Conservation (phyloP, 2,888 invertebrate species). For the Marronus borbonicus region DNA sequence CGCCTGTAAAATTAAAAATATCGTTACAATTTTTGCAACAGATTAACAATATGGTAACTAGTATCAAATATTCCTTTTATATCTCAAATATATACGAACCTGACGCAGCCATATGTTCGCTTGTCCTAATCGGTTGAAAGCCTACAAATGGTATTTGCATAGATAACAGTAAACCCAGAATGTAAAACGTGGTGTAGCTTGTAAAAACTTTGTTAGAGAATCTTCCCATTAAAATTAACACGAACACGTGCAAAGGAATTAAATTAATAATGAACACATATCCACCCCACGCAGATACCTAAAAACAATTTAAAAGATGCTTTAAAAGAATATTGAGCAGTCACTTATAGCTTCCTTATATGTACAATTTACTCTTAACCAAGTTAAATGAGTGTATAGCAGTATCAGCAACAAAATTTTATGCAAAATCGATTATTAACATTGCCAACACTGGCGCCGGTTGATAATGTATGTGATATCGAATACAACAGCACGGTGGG, state of each 20-base stretch:
- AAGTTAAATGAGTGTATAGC: background rate
- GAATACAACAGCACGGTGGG: no score
- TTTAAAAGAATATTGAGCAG: background rate
- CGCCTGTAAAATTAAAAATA: constrained; percentile 76
- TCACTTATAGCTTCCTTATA: background rate
- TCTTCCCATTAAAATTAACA: constrained; percentile 93
- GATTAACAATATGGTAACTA: no score
- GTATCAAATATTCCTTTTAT: constrained; percentile 13
- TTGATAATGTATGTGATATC: no score
- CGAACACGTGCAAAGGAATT: constrained; percentile 98
- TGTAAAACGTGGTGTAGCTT: constrained; percentile 97
- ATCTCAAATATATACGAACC: constrained; percentile 71
- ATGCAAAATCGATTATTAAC: no score
- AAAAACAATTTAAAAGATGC: constrained; percentile 55
- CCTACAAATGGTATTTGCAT: constrained; percentile 99
- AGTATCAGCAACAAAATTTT: background rate
- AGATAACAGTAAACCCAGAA: constrained; percentile 93
- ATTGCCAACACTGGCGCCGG: no score
- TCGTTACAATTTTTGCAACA: background rate
- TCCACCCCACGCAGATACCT: constrained; percentile 99
- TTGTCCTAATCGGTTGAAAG: constrained; percentile 98
- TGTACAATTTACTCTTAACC: no score
- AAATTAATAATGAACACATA: constrained; percentile 99
- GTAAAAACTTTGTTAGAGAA: constrained; percentile 93
- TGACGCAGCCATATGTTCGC: constrained; percentile 99